Evolutionary conservation across 2,797 vertebrate genomes (phyloP).

Genomic region (Linurgus olivaceus): DNA sequence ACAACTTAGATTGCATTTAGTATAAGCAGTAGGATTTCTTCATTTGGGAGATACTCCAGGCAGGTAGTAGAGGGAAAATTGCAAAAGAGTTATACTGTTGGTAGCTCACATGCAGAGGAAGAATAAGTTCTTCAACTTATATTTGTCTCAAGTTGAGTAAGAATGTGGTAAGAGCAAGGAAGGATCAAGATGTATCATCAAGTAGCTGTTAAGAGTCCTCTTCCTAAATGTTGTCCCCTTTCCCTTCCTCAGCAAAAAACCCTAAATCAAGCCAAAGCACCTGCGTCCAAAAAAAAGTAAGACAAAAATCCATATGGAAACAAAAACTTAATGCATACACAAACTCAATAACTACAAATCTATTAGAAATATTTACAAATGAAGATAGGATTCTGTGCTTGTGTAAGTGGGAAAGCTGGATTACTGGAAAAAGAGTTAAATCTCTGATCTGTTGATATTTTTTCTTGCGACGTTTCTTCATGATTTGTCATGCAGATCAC

Average conservation of each 20-base stretch:
- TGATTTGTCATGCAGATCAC: background rate
- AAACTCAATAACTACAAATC: background rate
- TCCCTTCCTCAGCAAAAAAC: background rate
- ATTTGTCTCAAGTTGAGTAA: background rate
- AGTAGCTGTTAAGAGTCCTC: background rate
- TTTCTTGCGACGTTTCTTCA: background rate
- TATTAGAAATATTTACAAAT: background rate
- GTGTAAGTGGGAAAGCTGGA: background rate
- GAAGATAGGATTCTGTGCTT: background rate
- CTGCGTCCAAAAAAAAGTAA: rapidly evolving
- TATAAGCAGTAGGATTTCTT: background rate
- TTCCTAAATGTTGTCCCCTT: background rate
- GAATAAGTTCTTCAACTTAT: background rate
- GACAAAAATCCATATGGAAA: background rate
- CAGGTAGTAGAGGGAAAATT: background rate
- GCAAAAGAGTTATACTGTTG: background rate
- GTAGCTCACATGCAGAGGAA: background rate
- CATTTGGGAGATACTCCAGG: background rate
- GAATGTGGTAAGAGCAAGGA: background rate
- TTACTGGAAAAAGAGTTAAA: background rate
- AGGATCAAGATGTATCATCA: background rate
- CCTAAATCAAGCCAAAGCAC: background rate
- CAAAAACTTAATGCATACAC: rapidly evolving
- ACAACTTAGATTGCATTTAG: background rate
- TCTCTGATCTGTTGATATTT: background rate